Percentiles rank a stretch among this genome's conserved stretches.
phyloP scores from a whole-genome alignment of 2,888 invertebrate genomes.

The Tetrapedia diversipes region DNA sequence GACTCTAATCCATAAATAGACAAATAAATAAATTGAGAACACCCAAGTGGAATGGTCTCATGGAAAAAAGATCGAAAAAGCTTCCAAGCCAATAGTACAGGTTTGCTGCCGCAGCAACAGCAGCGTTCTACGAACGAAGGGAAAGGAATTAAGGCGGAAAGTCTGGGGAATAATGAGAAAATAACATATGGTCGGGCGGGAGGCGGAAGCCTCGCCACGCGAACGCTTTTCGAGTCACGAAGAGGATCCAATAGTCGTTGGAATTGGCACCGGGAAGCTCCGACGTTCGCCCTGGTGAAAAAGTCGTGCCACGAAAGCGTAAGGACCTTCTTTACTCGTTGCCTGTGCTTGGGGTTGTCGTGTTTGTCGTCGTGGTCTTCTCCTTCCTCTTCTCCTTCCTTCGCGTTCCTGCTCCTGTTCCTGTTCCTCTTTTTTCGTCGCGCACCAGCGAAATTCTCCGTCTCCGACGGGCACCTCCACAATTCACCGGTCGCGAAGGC shows the following conservation, averaged over 20 bases:
- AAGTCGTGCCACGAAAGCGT: conserved; percentile 66
- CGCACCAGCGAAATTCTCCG: conserved; percentile 63
- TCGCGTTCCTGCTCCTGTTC: neutral
- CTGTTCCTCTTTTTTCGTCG: conserved; percentile 48
- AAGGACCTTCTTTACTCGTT: conserved; percentile 56
- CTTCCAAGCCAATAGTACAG: no score
- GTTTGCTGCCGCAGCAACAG: no score
- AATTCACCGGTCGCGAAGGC: conserved; percentile 66
- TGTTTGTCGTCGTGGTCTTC: conserved; percentile 7
- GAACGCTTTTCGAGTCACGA: conserved; percentile 41
- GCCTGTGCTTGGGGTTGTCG: conserved; percentile 24
- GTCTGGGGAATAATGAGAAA: conserved; percentile 36
- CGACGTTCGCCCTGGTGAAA: conserved; percentile 61
- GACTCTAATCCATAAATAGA: no score
- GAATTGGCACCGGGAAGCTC: conserved; percentile 63
- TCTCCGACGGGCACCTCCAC: conserved; percentile 61
- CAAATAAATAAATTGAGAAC: no score
- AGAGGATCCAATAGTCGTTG: conserved; percentile 60
- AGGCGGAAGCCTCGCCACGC: neutral
- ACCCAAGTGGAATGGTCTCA: no score
- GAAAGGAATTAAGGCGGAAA: conserved; percentile 6
- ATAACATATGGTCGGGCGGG: conserved; percentile 28
- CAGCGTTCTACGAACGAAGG: neutral
- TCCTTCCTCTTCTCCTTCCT: conserved; percentile 18
- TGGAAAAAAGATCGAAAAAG: no score